phyloP scores from a whole-genome alignment of 2,113 vertebrate species.

The Phalacrocorax brasilianus region DNA sequence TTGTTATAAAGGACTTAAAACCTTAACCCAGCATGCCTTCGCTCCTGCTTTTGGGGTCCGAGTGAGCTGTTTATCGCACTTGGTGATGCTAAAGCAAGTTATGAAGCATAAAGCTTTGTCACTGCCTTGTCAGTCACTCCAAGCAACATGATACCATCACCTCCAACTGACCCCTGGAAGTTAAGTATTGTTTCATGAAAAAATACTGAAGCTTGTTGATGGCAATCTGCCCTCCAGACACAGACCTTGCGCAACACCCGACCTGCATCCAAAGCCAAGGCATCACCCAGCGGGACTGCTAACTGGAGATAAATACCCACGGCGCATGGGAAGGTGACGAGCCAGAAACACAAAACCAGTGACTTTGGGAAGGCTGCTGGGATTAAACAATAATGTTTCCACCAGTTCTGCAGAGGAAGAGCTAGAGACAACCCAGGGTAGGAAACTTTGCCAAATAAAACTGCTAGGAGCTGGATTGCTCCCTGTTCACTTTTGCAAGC shows the following conservation, averaged over 20 bases:
- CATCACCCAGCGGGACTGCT: not conserved
- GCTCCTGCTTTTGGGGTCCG: fast-evolving
- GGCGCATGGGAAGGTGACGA: not conserved
- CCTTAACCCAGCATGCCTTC: not conserved
- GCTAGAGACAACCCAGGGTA: not conserved
- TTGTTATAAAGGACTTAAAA: not conserved
- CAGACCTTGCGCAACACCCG: not conserved
- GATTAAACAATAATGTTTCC: not conserved
- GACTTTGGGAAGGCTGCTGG: not conserved
- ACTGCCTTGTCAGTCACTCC: not conserved
- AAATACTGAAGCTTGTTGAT: not conserved
- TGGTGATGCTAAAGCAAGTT: not conserved
- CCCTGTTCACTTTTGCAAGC: not conserved
- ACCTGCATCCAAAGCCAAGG: not conserved
- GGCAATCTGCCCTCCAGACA: constrained; percentile 42
- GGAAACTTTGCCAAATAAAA: constrained; percentile 2
- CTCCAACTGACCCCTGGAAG: constrained; percentile 26
- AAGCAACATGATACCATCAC: constrained; percentile 2
- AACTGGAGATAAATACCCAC: not conserved
- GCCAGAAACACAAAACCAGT: not conserved
- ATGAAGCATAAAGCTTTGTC: not conserved
- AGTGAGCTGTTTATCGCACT: fast-evolving
- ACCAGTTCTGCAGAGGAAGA: not conserved
- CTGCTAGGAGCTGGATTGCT: not conserved
- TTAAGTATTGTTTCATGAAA: not conserved